Base-by-base conservation (phyloP, 1,140 invertebrate species). In the Heterodera carotae region DNA sequence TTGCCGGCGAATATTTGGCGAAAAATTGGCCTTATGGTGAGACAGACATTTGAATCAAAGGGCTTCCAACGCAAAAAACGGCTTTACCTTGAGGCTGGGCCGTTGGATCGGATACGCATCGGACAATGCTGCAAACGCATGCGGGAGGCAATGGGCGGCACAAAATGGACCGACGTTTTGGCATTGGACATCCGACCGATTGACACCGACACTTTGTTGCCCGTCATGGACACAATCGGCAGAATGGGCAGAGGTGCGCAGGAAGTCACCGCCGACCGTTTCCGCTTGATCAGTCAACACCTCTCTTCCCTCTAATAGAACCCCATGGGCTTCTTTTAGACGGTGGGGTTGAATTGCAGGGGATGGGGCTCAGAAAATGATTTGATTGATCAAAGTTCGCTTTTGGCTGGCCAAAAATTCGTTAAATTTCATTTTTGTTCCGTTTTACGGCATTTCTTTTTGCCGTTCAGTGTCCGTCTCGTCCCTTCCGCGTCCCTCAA, bases 71-170 rank as follows among this genome's bases (percentile, higher is more conserved):
- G 29, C 4, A 59, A 29, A 2, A 78, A 79, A 2, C n/a, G 34
- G 12, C 22, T 29, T n/a, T 27, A 10, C 33, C 33, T 78, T 33
- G 7, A 56, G 48, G 48, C 48, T 22, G 31, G 31, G n/a, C 77
- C 77, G 53, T 39, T 79, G 33, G 77, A 78, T 22, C 34, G 77
- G 33, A 59, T 78, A 3, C 33, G 75, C 12, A 34, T 78, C 18
- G 60, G 29, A 27, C 67, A 76, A 22, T 43, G 34, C 59, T 66
- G 34, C 53, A 78, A 64, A 43, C 18, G 67, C 12, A 39, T 43
- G n/a, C 12, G 62, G 43, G 36, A 39, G 22, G 29, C 22, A 34
- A 5, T 73, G 56, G 36, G 2, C 34, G 33, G 56, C 71, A 60
- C 25, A 39, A 39, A 31, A 18, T 73, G 71, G 71, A 18, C 22